Conservation (phyloP, 2,797 vertebrate genomes). For the Gambusia yucatana region DNA sequence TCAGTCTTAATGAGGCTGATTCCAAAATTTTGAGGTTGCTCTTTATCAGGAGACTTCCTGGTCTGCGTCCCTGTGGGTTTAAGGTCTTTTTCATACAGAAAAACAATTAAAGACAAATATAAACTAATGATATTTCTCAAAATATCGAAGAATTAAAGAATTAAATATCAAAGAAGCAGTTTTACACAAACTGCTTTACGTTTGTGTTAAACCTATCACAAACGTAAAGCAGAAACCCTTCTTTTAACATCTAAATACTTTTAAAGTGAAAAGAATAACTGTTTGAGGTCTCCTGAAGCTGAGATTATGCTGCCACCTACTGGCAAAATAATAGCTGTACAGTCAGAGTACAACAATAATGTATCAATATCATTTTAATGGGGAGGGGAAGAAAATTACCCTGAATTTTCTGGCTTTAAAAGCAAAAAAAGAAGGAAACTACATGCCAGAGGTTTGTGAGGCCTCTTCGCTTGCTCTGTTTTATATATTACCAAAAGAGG, state of each 20-base stretch:
- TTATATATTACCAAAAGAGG: slow-evolving; percentile 4
- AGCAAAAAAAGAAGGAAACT: not conserved
- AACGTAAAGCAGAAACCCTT: not conserved
- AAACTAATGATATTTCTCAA: not conserved
- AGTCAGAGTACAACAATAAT: not conserved
- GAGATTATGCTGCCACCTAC: slow-evolving; percentile 60
- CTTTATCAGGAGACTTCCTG: not conserved
- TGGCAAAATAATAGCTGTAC: slow-evolving; percentile 42
- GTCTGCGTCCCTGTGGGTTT: not conserved
- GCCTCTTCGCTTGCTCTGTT: slow-evolving; percentile 13
- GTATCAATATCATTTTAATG: not conserved
- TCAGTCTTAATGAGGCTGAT: not conserved
- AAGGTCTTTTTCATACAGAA: not conserved
- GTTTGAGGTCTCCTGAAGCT: not conserved
- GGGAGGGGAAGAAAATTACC: not conserved
- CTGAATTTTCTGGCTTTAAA: not conserved
- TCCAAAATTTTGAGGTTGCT: not conserved
- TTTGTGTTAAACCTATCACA: too few relatives aligned
- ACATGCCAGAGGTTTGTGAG: not conserved
- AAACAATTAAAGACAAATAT: not conserved
- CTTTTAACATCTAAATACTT: not conserved
- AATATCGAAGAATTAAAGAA: not conserved
- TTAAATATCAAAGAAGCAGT: too few relatives aligned
- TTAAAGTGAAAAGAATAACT: not conserved
- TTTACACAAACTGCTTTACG: too few relatives aligned